Conservation (phyloP, 2,113 vertebrate genomes). For the Amphilophus citrinellus region DNA sequence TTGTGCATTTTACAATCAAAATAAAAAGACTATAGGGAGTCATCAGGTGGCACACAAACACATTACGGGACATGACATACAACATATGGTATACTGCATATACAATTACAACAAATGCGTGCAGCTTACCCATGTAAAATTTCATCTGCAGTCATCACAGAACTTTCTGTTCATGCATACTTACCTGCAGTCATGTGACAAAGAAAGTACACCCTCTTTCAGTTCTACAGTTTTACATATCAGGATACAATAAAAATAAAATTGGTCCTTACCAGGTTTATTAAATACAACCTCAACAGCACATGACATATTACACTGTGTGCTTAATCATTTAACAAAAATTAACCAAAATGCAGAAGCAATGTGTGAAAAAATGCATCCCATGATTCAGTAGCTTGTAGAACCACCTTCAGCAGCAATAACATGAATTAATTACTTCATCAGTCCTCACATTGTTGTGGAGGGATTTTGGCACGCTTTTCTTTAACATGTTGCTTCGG, state of each 20-base stretch:
- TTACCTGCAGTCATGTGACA: no score
- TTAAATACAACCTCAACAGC: not conserved
- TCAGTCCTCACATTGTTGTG: no score
- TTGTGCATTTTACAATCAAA: not conserved
- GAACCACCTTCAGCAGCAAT: not conserved
- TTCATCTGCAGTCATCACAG: no score
- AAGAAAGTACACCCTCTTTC: no score
- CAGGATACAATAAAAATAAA: no score
- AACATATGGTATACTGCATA: no score
- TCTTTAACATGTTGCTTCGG: no score
- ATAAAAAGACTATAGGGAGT: not conserved
- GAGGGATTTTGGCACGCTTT: no score
- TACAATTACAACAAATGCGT: no score
- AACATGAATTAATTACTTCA: not conserved
- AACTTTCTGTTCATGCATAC: no score
- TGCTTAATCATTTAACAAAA: not conserved
- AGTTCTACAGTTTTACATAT: no score
- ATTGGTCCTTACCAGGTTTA: not conserved
- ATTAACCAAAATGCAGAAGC: not conserved
- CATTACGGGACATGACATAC: not conserved
- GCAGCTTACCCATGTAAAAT: no score
- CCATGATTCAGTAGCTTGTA: not conserved
- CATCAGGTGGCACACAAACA: not conserved
- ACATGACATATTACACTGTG: not conserved
- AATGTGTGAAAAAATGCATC: not conserved